Evolutionary conservation across 2,113 vertebrate species (phyloP), one percentile per base, ranked within the genome.

Genomic region (Oncorhynchus nerka): DNA sequence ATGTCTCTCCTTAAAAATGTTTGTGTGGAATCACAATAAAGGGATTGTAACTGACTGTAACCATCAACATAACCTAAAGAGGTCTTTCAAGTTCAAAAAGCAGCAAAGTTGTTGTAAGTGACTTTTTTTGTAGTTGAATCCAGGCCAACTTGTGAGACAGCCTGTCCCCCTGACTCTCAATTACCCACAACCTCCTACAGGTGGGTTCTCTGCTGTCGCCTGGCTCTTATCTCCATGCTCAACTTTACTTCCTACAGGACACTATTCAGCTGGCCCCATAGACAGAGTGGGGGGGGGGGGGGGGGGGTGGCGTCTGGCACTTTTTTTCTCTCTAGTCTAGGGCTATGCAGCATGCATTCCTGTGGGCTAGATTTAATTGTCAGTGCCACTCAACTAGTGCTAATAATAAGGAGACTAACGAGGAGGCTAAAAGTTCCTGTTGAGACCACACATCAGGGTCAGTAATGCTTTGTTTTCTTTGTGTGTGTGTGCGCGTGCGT

Each of bases 261-360:
- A 49, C 68, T 51, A 51, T 49, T 70, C 39, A 70, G 39, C 68
- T 70, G 39, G 20, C n/a, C 68, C 22, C 7, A 9, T n/a, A 70
- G 71, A 64, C 62, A 59, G 68, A 79, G 51, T 73, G 32, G 73
- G 78, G 71, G 39, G 45, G 28, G 24, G 34, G 45, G 45, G 24
- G 55, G 20, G 11, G 34, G 30, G 7, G n/a, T 28, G 19, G 32
- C 20, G 20, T n/a, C 68, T 34, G 30, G 20, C 68, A 69, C 16
- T 20, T 45, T 45, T 69, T 12, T 8, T 61, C 20, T 20, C 39
- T n/a, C 68, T 45, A 2, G 45, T 69, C 20, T 22, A 19, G 32
- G 30, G 5, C 16, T 16, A 15, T 55, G 51, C 13, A 15, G 51
- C 51, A 15, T 34, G 68, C 16, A n/a, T 69, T 69, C 30, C 67